Evolutionary conservation across 2,888 invertebrate genomes (phyloP), one percentile per base, ranked within the genome.

Genomic region (Biston stratarius): DNA sequence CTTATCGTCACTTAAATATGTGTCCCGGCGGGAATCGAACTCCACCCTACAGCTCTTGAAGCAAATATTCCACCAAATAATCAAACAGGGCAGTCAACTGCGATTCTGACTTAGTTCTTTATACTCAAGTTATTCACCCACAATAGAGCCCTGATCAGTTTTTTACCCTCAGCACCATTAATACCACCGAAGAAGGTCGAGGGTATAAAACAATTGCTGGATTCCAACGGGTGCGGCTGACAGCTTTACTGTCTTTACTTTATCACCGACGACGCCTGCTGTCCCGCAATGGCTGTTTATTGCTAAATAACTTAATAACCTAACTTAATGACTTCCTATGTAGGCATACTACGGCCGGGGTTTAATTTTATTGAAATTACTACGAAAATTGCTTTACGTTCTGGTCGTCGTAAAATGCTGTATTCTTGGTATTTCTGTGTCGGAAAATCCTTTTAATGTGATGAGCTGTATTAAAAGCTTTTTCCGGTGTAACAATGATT

Each of bases 241-340:
- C 81, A 83, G 76, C 64, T 76, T 78, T 77, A 77, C 76, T 80
- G 76, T 71, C 76, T 74, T 72, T 76, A 64, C 60, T 68, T 68
- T 68, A 68, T 68, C 67, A 68, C 63, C 67, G 63, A 56, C 67
- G 67, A 64, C 67, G 67, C 63, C 67, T 64, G 63, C 60, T 60
- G 63, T 63, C 67, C 67, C 67, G 47, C 63, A 60, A 69, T 64
- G 70, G 66, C 72, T 72, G 72, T 74, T 74, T 74, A 74, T 71
- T 71, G 66, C 72, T 68, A 74, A 74, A 74, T 74, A 74, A 68
- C 67, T 68, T 68, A 68, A 68, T 68, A 68, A 60, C 63, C 67
- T 63, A 51, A 68, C 63, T 63, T 68, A 68, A 68, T 68, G 67
- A 64, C 67, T 68, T 68, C 60, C 67, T 64, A 60, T 63, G 59